Base-by-base conservation (phyloP, 2,797 vertebrate species). In the Cynodonichthys magdalenae region DNA sequence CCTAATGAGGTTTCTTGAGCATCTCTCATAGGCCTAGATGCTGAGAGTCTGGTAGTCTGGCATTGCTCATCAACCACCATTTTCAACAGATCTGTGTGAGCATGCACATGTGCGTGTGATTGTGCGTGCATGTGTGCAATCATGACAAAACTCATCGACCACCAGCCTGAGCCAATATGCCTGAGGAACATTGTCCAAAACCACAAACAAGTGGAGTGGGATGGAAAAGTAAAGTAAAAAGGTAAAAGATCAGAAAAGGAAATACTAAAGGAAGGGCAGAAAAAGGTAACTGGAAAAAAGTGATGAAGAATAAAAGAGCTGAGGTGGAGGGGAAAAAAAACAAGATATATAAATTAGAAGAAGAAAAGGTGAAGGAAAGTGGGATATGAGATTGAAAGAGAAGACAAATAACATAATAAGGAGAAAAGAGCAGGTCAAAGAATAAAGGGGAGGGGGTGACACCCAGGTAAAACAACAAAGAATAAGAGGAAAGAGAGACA, bases 101-200 rank as follows among this genome's bases (percentile, higher is more conserved):
- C 57, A 59, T 5, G 59, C 27, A 53, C 41, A 19, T 50, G 53
- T 8, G 42, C 52, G 36, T 46, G 55, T 56, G 44, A 53, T 62
- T 46, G 59, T 31, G 45, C 39, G 66, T 58, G 72, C 1, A 31
- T 54, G 71, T 56, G 74, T 71, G 69, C 66, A 85, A 88, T 89
- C 67, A 83, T 69, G 78, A 71, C 42, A 34, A 75, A 84, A 75
- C 63, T 75, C 74, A 77, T 80, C 63, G 69, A 85, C 77, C 84
- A 87, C 85, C 84, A 84, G 71, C 84, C 74, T 84, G 79, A 71
- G 83, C 82, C 83, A 90, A 82, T 85, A 86, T 83, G 84, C 69
- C 79, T 60, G 44, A 52, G 71, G 75, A 84, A 81, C 69, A 81
- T 19, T 79, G 78, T 67, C 79, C 84, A 87, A 73, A 80, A 77